Percentiles rank a stretch among this genome's conserved stretches.
These are phyloP conservation scores for Telmatochromis bifrenatus DNA, from an alignment of 2,113 vertebrate genomes.

Conservation along the genomic window DNA sequence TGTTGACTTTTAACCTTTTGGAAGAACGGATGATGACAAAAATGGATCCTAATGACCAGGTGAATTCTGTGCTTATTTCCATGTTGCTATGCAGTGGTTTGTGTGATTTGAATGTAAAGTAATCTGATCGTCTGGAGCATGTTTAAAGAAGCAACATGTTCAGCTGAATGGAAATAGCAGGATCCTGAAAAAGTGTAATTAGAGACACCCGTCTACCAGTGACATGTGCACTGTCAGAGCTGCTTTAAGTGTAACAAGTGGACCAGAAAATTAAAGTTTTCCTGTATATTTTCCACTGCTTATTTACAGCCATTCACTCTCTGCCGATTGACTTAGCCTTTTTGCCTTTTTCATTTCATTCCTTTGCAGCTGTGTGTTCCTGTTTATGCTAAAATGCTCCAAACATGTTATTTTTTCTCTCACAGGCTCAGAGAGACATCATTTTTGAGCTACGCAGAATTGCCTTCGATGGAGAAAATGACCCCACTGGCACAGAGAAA, in stretches of 20 bases:
- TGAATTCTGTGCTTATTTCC: not conserved
- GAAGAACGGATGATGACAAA: slow-evolving; percentile 99
- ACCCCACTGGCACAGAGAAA: slow-evolving; percentile 86
- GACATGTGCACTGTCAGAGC: not conserved
- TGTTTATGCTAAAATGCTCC: not conserved
- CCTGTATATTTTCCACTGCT: not conserved
- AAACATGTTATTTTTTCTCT: not conserved
- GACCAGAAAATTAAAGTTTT: not conserved
- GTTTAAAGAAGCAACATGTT: not conserved
- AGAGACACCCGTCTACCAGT: not conserved
- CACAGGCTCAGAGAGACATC: slow-evolving; percentile 89
- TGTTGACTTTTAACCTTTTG: slow-evolving; percentile 94
- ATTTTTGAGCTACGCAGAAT: slow-evolving; percentile 95
- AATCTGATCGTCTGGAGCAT: not conserved
- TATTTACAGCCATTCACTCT: not conserved
- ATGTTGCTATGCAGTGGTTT: not conserved
- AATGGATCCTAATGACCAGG: slow-evolving; percentile 98
- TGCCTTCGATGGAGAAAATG: slow-evolving; percentile 92
- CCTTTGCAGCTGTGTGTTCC: not conserved
- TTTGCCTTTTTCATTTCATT: not conserved
- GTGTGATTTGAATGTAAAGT: not conserved
- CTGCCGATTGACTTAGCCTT: not conserved
- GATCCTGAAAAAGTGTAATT: not conserved
- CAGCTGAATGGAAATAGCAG: not conserved
- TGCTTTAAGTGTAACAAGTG: not conserved